A percentile compares a stretch with the other conserved stretches of the same genome.
phyloP scores from a whole-genome alignment of 1,140 invertebrate species.

The Chlorops oryzae region DNA sequence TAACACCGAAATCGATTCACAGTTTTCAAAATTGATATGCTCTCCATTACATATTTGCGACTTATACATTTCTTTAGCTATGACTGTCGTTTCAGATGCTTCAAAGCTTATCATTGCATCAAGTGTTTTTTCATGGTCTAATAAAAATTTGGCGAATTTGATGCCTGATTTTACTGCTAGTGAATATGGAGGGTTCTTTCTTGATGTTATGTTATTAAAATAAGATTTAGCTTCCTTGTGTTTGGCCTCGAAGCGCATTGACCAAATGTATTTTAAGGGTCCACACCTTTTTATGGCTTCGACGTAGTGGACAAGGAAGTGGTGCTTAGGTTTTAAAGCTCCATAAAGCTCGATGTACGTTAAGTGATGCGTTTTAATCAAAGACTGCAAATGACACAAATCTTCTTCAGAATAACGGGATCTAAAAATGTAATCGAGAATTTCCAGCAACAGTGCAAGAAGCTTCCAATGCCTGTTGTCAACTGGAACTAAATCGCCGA shows the following conservation, averaged over 20 bases:
- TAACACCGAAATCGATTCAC: neutral
- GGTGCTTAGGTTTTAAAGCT: constrained; percentile 28
- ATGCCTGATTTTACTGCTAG: constrained; percentile 1
- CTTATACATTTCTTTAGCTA: neutral
- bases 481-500: constrained; percentile 29
- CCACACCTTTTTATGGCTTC: constrained; percentile 21
- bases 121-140: neutral
- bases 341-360: neutral
- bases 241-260: constrained; percentile 9
- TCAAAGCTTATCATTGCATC: neutral
- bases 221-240: too few relatives aligned
- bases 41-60: neutral
- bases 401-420: neutral
- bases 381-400: neutral
- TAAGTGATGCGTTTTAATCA: neutral
- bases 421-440: neutral
- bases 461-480: constrained; percentile 25
- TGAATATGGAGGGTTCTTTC: constrained; percentile 17
- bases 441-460: neutral
- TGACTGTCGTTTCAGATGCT: neutral
- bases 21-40: neutral
- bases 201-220: constrained; percentile 14
- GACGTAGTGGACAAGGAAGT: constrained; percentile 29
- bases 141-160: constrained; percentile 1
- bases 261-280: constrained; percentile 14